Conservation (phyloP, 2,888 invertebrate genomes). For the Ashinkailepas kermadecensis region DNA sequence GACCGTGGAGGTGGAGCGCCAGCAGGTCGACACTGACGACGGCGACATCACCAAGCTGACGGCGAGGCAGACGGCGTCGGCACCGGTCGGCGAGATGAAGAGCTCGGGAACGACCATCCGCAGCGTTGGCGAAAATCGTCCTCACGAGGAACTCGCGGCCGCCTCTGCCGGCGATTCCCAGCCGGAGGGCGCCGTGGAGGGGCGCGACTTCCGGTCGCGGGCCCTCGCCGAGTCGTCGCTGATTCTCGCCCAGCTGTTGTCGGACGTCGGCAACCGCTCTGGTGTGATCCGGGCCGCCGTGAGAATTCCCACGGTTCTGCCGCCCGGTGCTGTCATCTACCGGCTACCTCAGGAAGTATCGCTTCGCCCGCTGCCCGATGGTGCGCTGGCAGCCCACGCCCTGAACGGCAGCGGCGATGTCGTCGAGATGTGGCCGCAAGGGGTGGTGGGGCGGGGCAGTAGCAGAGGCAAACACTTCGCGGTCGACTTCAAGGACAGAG, state of each 20-base stretch:
- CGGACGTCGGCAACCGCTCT: too few relatives aligned
- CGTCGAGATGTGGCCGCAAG: background rate
- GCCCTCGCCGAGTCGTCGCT: background rate
- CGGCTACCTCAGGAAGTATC: background rate
- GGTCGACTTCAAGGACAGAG: background rate
- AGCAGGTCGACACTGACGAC: too few relatives aligned
- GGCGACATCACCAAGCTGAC: too few relatives aligned
- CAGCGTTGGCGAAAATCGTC: too few relatives aligned
- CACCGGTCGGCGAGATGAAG: too few relatives aligned
- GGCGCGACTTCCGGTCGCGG: background rate
- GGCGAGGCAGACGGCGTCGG: too few relatives aligned
- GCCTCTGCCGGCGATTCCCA: background rate
- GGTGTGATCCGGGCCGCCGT: background rate
- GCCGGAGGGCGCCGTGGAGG: background rate
- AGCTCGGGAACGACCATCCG: too few relatives aligned
- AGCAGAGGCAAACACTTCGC: background rate
- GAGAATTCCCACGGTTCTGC: background rate
- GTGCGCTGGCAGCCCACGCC: background rate
- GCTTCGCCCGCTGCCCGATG: background rate
- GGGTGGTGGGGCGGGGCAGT: too few relatives aligned
- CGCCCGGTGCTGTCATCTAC: background rate
- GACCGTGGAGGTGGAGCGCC: too few relatives aligned
- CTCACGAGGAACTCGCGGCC: too few relatives aligned
- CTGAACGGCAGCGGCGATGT: background rate
- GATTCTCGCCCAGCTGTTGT: background rate